Base-by-base conservation (phyloP, 2,797 vertebrate genomes). In the Petrocephalus schoutedeni region DNA sequence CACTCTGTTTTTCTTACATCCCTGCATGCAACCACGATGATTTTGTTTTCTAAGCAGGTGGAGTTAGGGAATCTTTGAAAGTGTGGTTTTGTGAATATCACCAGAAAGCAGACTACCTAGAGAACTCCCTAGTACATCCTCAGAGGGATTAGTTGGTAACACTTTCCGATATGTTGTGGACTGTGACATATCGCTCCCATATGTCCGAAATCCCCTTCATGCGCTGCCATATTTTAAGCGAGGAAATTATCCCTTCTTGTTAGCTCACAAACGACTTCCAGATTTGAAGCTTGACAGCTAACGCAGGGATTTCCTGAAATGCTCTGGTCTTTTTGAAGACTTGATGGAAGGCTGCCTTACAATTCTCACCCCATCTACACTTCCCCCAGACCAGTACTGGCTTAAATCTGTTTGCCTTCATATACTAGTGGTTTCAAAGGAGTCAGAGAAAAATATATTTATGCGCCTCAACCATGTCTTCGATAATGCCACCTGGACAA, bases 161-260 rank as follows among this genome's bases (percentile, higher is more conserved):
- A 45, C 19, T 77, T 77, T 45, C 71, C 5, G 71, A 77, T 77
- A 87, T 64, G 32, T 10, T 80, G 64, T 74, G 71, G 49, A 71
- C 49, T 87, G 87, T 77, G 56, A 87, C 64, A 36, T 57, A 56
- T 87, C 87, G 4, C 87, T 74, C 21, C 86, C 12, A 80, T 41
- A 77, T 77, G 71, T 77, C 71, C 71, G 19, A 77, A 77, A 77
- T 77, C 71, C 71, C 6, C 71, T 77, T 77, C 16, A 77, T 77
- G 71, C 71, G 5, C 71, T 77, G 16, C 41, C 71, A 49, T 77
- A 41, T 77, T 77, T 77, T 77, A 77, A 77, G 41, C 71, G 45
- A 77, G 19, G 71, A 77, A 77, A 77, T 77, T n/a, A 77, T 77
- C 36, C 41, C 71, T 19, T 77, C 36, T 19, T 77, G 71, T 77